These are phyloP conservation scores for Crossaster papposus DNA, from an alignment of 53 echinoderm and acorn worm species.

Conservation along the genomic window DNA sequence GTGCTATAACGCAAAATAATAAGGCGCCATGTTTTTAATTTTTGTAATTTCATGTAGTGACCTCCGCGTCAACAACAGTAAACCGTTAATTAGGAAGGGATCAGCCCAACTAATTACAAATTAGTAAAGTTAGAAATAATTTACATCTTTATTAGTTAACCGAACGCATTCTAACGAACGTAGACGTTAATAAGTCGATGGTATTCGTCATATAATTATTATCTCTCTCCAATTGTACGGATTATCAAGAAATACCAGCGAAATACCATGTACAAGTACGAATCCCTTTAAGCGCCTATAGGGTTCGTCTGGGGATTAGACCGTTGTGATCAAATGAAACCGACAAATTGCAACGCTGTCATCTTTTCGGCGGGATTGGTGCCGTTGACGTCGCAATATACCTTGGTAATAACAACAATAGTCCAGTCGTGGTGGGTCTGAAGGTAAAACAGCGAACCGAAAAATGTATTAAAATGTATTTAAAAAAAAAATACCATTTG, in stretches of 20 bases:
- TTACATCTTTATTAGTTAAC: not conserved
- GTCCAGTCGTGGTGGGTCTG: not conserved
- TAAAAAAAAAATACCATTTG: too few species aligned
- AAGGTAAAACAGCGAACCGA: too few species aligned
- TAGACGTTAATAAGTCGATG: not conserved
- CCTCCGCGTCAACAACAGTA: too few species aligned
- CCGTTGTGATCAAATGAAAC: constrained; percentile 37
- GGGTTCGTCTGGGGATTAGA: constrained; percentile 33
- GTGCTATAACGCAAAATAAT: not conserved
- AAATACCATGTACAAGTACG: too few species aligned
- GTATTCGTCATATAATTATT: not conserved
- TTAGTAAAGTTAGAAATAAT: not conserved
- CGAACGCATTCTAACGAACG: not conserved
- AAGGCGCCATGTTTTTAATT: too few species aligned
- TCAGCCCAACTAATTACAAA: not conserved
- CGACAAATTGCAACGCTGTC: constrained; percentile 39
- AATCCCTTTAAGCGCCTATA: constrained; percentile 30
- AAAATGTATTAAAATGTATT: too few species aligned
- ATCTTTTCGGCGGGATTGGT: not conserved
- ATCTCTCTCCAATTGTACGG: not conserved
- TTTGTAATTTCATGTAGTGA: too few species aligned
- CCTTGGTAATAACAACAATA: not conserved
- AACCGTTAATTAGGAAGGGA: not conserved
- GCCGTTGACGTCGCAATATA: not conserved
- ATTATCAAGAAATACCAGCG: not conserved